Percentiles rank a stretch among this genome's conserved stretches.
Evolutionary conservation across 2,797 vertebrate species (phyloP).

Genomic region (Pseudochromis fuscus): DNA sequence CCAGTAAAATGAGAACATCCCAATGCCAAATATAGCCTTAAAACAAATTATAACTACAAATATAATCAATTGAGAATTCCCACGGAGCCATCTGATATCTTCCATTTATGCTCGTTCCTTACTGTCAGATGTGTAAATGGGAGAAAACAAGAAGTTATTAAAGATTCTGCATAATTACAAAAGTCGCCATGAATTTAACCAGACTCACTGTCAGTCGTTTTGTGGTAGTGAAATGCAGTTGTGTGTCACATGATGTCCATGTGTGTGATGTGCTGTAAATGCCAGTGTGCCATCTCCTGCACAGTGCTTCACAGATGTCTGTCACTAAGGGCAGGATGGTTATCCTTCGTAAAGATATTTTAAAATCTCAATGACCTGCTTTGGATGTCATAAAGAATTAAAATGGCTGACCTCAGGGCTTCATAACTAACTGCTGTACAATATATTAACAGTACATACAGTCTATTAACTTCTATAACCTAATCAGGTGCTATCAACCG

Average conservation of each 20-base stretch:
- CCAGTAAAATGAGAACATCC: conserved; percentile 7
- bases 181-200: conserved; percentile 18
- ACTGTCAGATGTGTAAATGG: conserved; percentile 16
- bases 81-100: neutral
- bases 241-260: conserved; percentile 24
- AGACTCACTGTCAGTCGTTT: conserved; percentile 21
- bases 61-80: neutral
- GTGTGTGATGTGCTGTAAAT: conserved; percentile 39
- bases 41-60: neutral
- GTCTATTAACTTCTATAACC: conserved; percentile 52
- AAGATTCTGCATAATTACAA: conserved; percentile 3
- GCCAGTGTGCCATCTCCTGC: conserved; percentile 36
- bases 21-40: conserved; percentile 20
- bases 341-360: conserved; percentile 23
- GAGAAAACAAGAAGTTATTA: conserved; percentile 15
- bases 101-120: neutral
- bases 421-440: conserved; percentile 66
- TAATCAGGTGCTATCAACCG: conserved; percentile 70
- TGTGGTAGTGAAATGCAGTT: conserved; percentile 18
- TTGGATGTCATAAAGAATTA: conserved; percentile 41
- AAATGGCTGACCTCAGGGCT: conserved; percentile 79
- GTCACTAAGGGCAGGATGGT: conserved; percentile 29
- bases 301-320: conserved; percentile 37
- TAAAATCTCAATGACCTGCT: conserved; percentile 25
- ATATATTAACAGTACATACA: conserved; percentile 45